Evolutionary conservation across 2,113 vertebrate species (phyloP).

Genomic region (Zingel zingel): DNA sequence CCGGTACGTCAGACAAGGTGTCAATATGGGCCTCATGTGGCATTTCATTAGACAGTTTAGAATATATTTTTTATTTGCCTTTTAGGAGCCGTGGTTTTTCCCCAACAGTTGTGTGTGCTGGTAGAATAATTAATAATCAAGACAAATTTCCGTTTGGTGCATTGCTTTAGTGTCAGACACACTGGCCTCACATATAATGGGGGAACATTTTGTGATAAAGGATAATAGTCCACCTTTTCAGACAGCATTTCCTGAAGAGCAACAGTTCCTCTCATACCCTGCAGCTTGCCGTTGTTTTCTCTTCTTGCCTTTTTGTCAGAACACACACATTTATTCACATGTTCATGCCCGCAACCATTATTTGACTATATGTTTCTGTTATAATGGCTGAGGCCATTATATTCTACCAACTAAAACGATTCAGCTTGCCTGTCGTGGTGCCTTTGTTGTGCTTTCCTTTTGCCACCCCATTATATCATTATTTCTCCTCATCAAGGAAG

Average conservation of each 20-base stretch:
- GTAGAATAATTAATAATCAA: conserved; percentile 12
- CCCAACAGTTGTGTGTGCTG: background rate
- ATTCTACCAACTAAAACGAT: conserved; percentile 53
- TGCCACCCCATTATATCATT: conserved; percentile 68
- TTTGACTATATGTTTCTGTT: conserved; percentile 65
- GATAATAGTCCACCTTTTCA: conserved; percentile 38
- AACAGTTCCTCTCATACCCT: conserved; percentile 28
- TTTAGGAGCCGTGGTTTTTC: background rate
- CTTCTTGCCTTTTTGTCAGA: conserved; percentile 33
- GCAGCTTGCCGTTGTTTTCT: conserved; percentile 41
- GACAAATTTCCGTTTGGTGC: conserved; percentile 9
- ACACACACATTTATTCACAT: conserved; percentile 30
- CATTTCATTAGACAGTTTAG: conserved; percentile 45
- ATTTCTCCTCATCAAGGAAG: conserved; percentile 64
- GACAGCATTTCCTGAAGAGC: conserved; percentile 18
- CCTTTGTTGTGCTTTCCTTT: conserved; percentile 73
- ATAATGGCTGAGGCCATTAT: conserved; percentile 76
- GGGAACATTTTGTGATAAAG: conserved; percentile 37
- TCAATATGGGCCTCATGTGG: conserved; percentile 57
- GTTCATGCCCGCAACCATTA: conserved; percentile 53
- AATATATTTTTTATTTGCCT: conserved; percentile 33
- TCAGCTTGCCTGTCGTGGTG: conserved; percentile 43
- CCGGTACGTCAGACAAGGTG: conserved; percentile 67
- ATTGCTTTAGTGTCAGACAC: conserved; percentile 21
- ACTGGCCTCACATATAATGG: conserved; percentile 33